Evolutionary conservation across 1,140 invertebrate species (phyloP).

Genomic region (Aphaenogaster rudis): DNA sequence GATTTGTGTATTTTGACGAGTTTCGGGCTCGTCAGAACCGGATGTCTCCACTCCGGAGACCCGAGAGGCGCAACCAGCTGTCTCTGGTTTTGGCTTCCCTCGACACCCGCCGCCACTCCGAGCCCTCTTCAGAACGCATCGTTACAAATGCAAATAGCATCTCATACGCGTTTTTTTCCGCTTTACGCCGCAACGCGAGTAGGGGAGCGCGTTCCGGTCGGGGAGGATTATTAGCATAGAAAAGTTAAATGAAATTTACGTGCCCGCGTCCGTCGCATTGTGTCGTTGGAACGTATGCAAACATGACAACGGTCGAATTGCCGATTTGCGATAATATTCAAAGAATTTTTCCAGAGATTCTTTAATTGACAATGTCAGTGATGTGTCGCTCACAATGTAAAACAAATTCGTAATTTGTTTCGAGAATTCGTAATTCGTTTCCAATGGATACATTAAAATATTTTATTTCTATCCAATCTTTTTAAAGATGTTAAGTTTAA

Average conservation of each 20-base stretch:
- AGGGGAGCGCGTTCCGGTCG: conserved; percentile 8
- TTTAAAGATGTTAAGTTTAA: neutral
- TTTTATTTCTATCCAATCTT: neutral
- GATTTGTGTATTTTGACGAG: conserved; percentile 85
- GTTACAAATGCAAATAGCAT: conserved; percentile 77
- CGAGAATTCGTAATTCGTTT: neutral
- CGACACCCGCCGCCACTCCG: conserved; percentile 13
- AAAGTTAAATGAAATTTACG: conserved; percentile 59
- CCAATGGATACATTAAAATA: neutral
- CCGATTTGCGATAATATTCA: conserved; percentile 13
- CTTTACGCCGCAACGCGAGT: conserved; percentile 24
- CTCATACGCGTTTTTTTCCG: conserved; percentile 57
- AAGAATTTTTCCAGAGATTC: neutral
- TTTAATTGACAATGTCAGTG: neutral
- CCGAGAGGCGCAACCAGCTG: conserved; percentile 80
- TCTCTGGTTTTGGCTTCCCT: conserved; percentile 69
- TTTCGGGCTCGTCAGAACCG: conserved; percentile 78
- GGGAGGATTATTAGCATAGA: conserved; percentile 66
- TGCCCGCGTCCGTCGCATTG: conserved; percentile 3
- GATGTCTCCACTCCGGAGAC: conserved; percentile 82
- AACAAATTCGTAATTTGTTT: neutral
- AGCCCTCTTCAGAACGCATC: conserved; percentile 60
- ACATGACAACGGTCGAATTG: neutral
- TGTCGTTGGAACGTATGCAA: conserved; percentile 7
- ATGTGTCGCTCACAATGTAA: neutral